A percentile compares a stretch with the other conserved stretches of the same genome.
Evolutionary conservation across 2,888 invertebrate species (phyloP).

Genomic region (Balanococcus diminutus): DNA sequence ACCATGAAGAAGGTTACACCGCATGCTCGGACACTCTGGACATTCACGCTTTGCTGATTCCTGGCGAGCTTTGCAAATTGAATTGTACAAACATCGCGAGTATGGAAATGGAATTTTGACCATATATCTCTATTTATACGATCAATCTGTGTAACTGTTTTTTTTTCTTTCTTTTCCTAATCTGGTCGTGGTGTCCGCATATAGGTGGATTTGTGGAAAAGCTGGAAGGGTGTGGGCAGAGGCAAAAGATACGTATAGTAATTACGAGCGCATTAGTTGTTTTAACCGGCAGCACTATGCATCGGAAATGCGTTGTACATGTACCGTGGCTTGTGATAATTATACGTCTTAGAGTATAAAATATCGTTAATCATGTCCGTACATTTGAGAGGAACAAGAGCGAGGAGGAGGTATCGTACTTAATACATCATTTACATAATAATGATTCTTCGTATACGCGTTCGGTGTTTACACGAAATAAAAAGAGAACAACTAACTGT

Average conservation of each 20-base stretch:
- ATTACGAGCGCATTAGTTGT: slow-evolving; percentile 17
- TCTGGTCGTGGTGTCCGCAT: not conserved
- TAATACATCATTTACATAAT: slow-evolving; percentile 35
- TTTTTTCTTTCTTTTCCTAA: not conserved
- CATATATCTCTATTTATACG: too few relatives aligned
- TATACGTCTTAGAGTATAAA: slow-evolving; percentile 30
- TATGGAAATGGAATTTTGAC: not conserved
- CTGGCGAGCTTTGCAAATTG: not conserved
- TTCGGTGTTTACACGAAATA: not conserved
- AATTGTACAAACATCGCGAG: not conserved
- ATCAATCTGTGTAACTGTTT: too few relatives aligned
- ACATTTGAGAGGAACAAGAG: not conserved
- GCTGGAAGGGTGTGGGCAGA: not conserved
- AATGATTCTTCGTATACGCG: not conserved
- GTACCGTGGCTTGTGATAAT: slow-evolving; percentile 22
- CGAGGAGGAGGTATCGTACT: not conserved
- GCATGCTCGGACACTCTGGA: not conserved
- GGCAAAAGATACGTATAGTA: not conserved
- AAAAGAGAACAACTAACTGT: not conserved
- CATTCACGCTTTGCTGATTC: slow-evolving; percentile 12
- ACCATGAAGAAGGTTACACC: not conserved
- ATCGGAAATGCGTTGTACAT: slow-evolving; percentile 25
- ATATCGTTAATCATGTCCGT: slow-evolving; percentile 34
- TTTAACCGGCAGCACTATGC: slow-evolving; percentile 2
- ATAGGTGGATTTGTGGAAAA: not conserved